Conservation (phyloP, 2,113 vertebrate genomes). For the Falcunculus frontatus region DNA sequence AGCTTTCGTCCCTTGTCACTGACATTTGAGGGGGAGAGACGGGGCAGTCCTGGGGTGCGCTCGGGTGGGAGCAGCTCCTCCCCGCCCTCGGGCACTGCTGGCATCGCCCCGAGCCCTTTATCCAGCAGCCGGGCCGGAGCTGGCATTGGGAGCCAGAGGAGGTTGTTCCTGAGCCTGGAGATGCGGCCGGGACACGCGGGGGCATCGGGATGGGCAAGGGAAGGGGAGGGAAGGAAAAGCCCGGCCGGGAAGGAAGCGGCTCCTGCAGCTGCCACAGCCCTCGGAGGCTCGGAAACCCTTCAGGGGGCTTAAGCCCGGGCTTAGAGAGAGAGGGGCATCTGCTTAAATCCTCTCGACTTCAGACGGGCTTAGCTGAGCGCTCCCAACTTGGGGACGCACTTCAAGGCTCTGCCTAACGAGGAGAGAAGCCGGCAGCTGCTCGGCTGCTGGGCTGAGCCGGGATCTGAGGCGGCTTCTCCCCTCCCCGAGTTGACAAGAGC, state of each 20-base stretch:
- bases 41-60: not conserved
- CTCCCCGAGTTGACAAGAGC: not conserved
- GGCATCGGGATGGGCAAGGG: not conserved
- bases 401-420: not conserved
- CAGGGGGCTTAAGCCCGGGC: not conserved
- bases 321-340: not conserved
- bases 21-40: not conserved
- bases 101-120: not conserved
- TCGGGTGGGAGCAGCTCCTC: not conserved
- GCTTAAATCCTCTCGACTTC: not conserved
- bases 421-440: not conserved
- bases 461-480: not conserved
- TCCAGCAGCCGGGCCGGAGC: rapidly evolving
- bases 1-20: not conserved
- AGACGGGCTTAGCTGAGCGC: not conserved
- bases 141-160: not conserved
- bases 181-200: not conserved
- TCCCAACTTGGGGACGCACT: not conserved
- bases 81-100: not conserved
- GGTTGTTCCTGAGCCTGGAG: no score
- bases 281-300: not conserved
- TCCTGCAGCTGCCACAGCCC: not conserved
- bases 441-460: not conserved
- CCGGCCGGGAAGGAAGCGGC: not conserved
- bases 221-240: not conserved